phyloP scores from a whole-genome alignment of 2,888 invertebrate genomes.

The Smittia sp. region DNA sequence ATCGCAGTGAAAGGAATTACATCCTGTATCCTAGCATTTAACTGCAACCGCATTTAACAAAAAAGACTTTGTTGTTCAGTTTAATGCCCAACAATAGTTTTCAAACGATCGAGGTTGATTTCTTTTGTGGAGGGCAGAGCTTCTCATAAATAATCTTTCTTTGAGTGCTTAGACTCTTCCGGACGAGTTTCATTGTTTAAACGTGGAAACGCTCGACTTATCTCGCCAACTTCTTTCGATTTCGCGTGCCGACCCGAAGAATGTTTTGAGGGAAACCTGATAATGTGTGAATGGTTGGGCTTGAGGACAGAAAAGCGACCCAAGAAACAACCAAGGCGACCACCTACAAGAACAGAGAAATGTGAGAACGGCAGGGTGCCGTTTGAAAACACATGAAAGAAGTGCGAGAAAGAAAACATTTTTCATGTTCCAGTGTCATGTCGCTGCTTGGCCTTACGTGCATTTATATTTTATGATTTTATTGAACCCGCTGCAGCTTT shows the following conservation, averaged over 20 bases:
- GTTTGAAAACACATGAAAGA: background rate
- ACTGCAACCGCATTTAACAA: background rate
- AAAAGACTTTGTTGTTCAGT: slow-evolving; percentile 1
- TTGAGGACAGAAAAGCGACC: too few species aligned
- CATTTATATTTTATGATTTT: slow-evolving; percentile 38
- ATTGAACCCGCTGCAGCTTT: slow-evolving; percentile 32
- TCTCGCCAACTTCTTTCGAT: too few species aligned
- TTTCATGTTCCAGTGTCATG: slow-evolving; percentile 30
- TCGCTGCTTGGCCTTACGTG: background rate
- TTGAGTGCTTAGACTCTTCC: too few species aligned
- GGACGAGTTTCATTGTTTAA: too few species aligned
- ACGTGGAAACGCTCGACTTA: too few species aligned
- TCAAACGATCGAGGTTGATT: slow-evolving; percentile 6
- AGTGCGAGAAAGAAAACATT: slow-evolving; percentile 7
- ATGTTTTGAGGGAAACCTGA: too few species aligned
- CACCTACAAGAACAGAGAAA: slow-evolving; percentile 18
- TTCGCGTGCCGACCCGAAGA: too few species aligned
- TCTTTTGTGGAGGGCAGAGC: background rate
- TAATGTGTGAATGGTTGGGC: too few species aligned
- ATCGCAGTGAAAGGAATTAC: slow-evolving; percentile 20
- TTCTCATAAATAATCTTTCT: background rate
- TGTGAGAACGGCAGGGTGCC: background rate
- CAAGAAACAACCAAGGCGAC: background rate
- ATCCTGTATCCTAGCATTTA: slow-evolving; percentile 14
- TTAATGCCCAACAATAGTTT: background rate